Conservation (phyloP, 2,113 vertebrate genomes). For the Oryzias celebensis region DNA sequence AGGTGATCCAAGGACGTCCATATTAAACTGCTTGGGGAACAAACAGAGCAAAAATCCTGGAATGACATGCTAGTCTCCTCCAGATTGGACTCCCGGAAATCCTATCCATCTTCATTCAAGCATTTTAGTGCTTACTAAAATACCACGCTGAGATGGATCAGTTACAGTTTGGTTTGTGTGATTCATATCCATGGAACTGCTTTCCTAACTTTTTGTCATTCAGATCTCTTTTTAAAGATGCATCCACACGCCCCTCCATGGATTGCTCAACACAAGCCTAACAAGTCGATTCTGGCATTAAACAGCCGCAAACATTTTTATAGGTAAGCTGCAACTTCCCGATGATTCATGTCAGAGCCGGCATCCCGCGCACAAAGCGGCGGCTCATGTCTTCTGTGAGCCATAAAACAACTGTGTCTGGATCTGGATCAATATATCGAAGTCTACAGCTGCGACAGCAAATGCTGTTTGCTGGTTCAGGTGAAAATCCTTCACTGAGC, state of each 20-base stretch:
- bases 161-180: conserved; percentile 58
- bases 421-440: conserved; percentile 61
- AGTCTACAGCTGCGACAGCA: conserved; percentile 25
- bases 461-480: conserved; percentile 56
- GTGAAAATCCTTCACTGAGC: conserved; percentile 67
- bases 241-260: conserved; percentile 30
- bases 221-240: conserved; percentile 36
- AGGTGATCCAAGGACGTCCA: conserved; percentile 66
- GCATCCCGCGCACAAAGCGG: conserved; percentile 12
- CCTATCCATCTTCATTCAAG: conserved; percentile 73
- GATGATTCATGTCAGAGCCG: conserved; percentile 44
- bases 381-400: conserved; percentile 41
- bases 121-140: conserved; percentile 64
- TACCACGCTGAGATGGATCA: conserved; percentile 44
- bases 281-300: conserved; percentile 58
- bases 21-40: conserved; percentile 57
- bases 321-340: conserved; percentile 37
- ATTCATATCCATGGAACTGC: conserved; percentile 25
- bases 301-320: conserved; percentile 64
- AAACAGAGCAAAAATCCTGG: conserved; percentile 57
- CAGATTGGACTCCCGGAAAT: conserved; percentile 68
- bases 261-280: conserved; percentile 37
- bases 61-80: conserved; percentile 61
- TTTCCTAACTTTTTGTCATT: conserved; percentile 15
- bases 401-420: conserved; percentile 28